Conservation (phyloP, 2,888 invertebrate genomes). For the Biston betularia region DNA sequence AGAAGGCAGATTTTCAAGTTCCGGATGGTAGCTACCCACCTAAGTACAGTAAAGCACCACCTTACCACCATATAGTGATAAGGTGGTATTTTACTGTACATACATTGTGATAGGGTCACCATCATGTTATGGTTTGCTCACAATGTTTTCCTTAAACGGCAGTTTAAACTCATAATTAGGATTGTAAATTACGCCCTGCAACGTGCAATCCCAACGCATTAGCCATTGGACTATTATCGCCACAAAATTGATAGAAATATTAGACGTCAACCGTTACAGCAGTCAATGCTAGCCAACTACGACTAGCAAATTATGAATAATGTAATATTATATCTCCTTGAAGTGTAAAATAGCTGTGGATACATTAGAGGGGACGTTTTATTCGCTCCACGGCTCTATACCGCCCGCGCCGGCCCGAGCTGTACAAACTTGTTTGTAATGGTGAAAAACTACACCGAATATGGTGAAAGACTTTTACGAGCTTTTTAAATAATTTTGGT, state of each 20-base stretch:
- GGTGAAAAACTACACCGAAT: conserved; percentile 20
- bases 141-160: too few relatives aligned
- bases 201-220: too few relatives aligned
- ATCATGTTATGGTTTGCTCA: too few relatives aligned
- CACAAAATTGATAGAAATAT: background rate
- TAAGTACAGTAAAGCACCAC: too few relatives aligned
- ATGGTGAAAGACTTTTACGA: conserved; percentile 10
- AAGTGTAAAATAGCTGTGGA: conserved; percentile 44
- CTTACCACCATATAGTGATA: too few relatives aligned
- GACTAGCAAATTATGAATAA: conserved; percentile 53
- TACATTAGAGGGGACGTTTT: conserved; percentile 36
- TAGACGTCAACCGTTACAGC: background rate
- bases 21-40: too few relatives aligned
- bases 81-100: too few relatives aligned
- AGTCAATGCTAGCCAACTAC: conserved; percentile 37
- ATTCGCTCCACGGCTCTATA: conserved; percentile 31
- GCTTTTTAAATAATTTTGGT: conserved; percentile 3
- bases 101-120: too few relatives aligned
- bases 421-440: conserved; percentile 33
- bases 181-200: too few relatives aligned
- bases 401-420: conserved; percentile 24
- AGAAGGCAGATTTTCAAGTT: too few relatives aligned
- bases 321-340: conserved; percentile 46
- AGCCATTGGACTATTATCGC: too few relatives aligned
- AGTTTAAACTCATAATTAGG: too few relatives aligned